These are phyloP conservation scores for Omphaloscelis lunosa DNA, from an alignment of 2,888 invertebrate species.

Conservation along the genomic window DNA sequence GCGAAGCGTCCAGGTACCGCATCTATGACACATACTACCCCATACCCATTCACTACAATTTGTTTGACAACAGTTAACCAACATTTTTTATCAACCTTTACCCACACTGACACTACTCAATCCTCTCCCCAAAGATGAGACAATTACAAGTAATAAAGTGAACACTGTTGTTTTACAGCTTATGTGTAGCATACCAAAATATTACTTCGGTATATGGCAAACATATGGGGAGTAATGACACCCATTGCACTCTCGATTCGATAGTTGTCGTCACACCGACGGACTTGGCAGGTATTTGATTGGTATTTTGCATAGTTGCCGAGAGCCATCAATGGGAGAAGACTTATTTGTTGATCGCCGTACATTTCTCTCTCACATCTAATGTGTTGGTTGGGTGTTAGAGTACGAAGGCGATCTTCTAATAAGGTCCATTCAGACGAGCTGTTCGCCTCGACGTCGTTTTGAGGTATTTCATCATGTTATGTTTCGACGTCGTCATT, in stretches of 20 bases:
- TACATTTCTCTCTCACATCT: slow-evolving; percentile 57
- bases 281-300: slow-evolving; percentile 90
- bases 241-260: slow-evolving; percentile 87
- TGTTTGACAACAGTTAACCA: slow-evolving; percentile 54
- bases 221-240: slow-evolving; percentile 84
- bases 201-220: slow-evolving; percentile 89
- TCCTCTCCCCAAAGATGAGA: slow-evolving; percentile 74
- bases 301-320: slow-evolving; percentile 88
- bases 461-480: slow-evolving; percentile 85
- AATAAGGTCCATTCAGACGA: slow-evolving; percentile 73
- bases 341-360: slow-evolving; percentile 75
- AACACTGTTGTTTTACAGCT: slow-evolving; percentile 90
- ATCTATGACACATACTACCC: slow-evolving; percentile 57
- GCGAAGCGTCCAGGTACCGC: slow-evolving; percentile 59
- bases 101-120: slow-evolving; percentile 66
- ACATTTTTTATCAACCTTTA: slow-evolving; percentile 59
- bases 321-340: slow-evolving; percentile 71
- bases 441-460: slow-evolving; percentile 82
- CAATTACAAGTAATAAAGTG: slow-evolving; percentile 87
- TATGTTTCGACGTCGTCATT: slow-evolving; percentile 81
- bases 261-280: slow-evolving; percentile 90
- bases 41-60: slow-evolving; percentile 45
- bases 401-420: slow-evolving; percentile 72
- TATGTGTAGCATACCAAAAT: slow-evolving; percentile 88
- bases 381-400: slow-evolving; percentile 57